Percentiles rank a stretch among this genome's conserved stretches.
Conservation (phyloP, 2,888 invertebrate genomes). For the Stenodema calcarata region DNA sequence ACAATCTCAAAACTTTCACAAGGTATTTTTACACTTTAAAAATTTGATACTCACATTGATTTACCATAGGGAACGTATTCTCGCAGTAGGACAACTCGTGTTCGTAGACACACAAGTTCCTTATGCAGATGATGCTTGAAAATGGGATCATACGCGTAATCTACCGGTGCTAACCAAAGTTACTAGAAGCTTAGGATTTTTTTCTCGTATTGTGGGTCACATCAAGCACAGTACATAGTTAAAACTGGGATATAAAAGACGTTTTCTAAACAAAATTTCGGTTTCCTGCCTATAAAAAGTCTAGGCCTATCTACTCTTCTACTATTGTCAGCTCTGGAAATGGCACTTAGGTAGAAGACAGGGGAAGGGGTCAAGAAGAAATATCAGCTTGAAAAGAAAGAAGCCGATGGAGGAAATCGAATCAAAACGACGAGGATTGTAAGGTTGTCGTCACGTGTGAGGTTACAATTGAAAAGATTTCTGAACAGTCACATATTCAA, state of each 20-base stretch:
- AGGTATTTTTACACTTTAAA: too few relatives aligned
- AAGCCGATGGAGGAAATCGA: background rate
- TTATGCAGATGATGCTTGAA: too few relatives aligned
- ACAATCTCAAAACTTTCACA: too few relatives aligned
- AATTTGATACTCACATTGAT: too few relatives aligned
- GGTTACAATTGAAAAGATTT: background rate
- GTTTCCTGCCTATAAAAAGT: background rate
- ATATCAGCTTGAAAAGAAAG: background rate
- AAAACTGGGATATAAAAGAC: background rate
- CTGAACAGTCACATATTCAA: background rate
- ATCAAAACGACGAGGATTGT: background rate
- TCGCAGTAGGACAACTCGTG: too few relatives aligned
- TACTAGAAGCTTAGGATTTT: background rate
- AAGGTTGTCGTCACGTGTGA: background rate
- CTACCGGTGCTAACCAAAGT: background rate
- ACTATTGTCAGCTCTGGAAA: slow-evolving; percentile 25
- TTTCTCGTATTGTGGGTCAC: background rate
- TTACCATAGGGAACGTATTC: too few relatives aligned
- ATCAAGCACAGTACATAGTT: background rate
- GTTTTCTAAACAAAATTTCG: background rate
- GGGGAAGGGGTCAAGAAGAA: background rate
- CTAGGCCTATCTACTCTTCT: background rate
- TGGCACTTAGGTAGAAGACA: slow-evolving; percentile 7
- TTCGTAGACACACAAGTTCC: too few relatives aligned
- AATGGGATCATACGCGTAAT: background rate